phyloP scores from a whole-genome alignment of 2,797 vertebrate species.

The Pempheris klunzingeri region DNA sequence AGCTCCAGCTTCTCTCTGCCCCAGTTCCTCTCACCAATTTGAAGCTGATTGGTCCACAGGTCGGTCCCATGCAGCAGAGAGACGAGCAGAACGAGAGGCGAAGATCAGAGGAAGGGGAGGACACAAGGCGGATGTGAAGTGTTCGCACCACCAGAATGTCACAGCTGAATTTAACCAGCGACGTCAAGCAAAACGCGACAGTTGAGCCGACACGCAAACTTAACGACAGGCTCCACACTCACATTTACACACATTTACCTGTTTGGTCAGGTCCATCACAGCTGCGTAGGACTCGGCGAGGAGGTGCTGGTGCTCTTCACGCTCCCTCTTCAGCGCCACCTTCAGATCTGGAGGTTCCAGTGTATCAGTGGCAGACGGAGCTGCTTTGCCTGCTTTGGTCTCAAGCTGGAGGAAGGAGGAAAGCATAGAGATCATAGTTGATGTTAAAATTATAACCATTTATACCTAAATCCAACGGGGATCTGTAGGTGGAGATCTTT shows the following conservation, averaged over 20 bases:
- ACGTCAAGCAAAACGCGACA: neutral
- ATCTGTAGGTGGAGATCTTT: neutral
- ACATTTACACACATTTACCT: conserved; percentile 53
- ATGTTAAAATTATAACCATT: neutral
- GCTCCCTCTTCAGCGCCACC: conserved; percentile 91
- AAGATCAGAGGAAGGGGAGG: conserved; percentile 20
- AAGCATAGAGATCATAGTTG: neutral
- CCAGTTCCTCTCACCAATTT: conserved; percentile 97
- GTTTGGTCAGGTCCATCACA: conserved; percentile 97
- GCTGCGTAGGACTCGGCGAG: conserved; percentile 96
- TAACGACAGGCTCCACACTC: neutral
- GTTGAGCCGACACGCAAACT: neutral
- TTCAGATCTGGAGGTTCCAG: conserved; percentile 90
- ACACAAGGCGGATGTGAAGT: neutral
- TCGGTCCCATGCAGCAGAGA: conserved; percentile 8
- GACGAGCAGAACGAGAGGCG: neutral
- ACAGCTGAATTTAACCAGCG: neutral
- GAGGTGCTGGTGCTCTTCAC: conserved; percentile 96
- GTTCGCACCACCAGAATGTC: neutral
- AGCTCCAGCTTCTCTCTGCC: conserved; percentile 95
- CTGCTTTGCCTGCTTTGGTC: conserved; percentile 89
- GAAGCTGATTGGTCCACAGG: conserved; percentile 85
- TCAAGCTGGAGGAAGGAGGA: conserved; percentile 85
- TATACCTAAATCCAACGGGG: no score
- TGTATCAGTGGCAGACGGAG: conserved; percentile 78